Base-by-base conservation (phyloP, 2,113 vertebrate species). In the Cromileptes altivelis region DNA sequence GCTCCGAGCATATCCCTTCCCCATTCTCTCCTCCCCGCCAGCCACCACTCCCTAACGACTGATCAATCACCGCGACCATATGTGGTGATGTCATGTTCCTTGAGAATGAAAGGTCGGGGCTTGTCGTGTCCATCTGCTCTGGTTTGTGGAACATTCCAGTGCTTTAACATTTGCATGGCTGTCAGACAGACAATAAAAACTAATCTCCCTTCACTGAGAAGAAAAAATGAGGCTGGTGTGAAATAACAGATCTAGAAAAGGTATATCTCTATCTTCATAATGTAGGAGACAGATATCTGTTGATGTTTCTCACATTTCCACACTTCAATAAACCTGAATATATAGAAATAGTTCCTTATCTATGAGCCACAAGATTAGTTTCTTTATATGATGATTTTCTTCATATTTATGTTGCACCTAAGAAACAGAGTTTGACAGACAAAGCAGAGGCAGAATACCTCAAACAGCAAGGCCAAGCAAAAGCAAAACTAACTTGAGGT, bases 81-180 rank as follows among this genome's bases (percentile, higher is more conserved):
- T 94, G 91, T 90, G 91, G 85, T 92, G 94, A 93, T 93, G 93
- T 94, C 92, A 93, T 93, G 79, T 86, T 91, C 86, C 81, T 85
- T 88, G 81, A 90, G 82, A 84, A 81, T 62, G 87, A 84, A 76
- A 75, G 60, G 89, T 83, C 79, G 85, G 87, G 76, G 80, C 82
- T 62, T 72, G 81, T 45, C 45, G 21, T 80, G 87, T 86, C 91
- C 94, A 94, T 93, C 94, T 95, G 93, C 87, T 91, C 78, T 60
- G 40, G 70, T 86, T 78, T 84, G 86, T 56, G 87, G 87, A 90
- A 90, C 93, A 93, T 94, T 94, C 92, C 93, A 82, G 67, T 14
- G 82, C 87, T 80, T 85, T 87, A 85, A 85, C 91, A 93, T 93
- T 95, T 94, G 88, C 93, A 94, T 88, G 93, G 91, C 82, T 93